Conservation (phyloP, 2,888 invertebrate genomes). For the Pollenia angustigena region DNA sequence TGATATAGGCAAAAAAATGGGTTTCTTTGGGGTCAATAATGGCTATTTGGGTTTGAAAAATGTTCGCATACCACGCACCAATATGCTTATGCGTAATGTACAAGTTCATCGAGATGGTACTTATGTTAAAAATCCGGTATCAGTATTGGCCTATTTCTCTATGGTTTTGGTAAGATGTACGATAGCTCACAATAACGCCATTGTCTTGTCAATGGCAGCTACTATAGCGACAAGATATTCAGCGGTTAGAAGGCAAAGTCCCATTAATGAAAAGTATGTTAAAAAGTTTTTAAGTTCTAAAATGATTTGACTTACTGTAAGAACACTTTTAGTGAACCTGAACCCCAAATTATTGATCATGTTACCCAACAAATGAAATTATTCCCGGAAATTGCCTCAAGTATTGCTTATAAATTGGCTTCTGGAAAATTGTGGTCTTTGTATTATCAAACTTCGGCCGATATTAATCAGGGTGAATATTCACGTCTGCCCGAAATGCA, state of each 20-base stretch:
- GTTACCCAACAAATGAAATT: slow-evolving; percentile 97
- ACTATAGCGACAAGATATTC: slow-evolving; percentile 96
- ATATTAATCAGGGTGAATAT: slow-evolving; percentile 91
- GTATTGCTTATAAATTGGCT: slow-evolving; percentile 90
- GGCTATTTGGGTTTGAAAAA: slow-evolving; percentile 95
- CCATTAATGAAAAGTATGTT: slow-evolving; percentile 89
- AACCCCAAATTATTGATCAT: slow-evolving; percentile 96
- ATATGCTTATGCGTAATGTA: slow-evolving; percentile 97
- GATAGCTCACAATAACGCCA: slow-evolving; percentile 89
- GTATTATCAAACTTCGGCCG: slow-evolving; percentile 91
- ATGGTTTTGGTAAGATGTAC: slow-evolving; percentile 96
- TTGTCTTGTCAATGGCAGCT: slow-evolving; percentile 90
- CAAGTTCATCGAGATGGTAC: slow-evolving; percentile 96
- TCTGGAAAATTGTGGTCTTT: slow-evolving; percentile 78
- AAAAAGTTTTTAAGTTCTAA: background rate
- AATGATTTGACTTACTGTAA: background rate
- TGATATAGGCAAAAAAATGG: slow-evolving; percentile 97
- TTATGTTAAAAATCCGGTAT: slow-evolving; percentile 91
- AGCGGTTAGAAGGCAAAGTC: slow-evolving; percentile 94
- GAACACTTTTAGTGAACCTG: slow-evolving; percentile 87
- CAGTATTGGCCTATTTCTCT: slow-evolving; percentile 92
- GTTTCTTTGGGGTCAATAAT: slow-evolving; percentile 95
- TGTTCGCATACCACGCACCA: slow-evolving; percentile 92
- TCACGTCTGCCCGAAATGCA: slow-evolving; percentile 93
- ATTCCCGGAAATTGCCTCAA: slow-evolving; percentile 92